phyloP scores from a whole-genome alignment of 2,888 invertebrate species.

The Empis livida region DNA sequence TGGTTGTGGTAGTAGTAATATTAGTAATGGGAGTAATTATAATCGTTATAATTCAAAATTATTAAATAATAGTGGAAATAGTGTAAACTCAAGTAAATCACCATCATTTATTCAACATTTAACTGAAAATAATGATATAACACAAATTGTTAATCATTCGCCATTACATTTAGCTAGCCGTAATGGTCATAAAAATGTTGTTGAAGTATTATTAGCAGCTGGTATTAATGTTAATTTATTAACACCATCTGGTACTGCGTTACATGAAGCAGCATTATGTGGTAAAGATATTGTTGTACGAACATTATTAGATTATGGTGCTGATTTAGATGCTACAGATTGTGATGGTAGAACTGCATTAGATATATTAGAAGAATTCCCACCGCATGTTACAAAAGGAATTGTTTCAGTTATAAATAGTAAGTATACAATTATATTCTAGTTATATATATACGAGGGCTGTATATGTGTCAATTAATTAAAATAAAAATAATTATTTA shows the following conservation, averaged over 20 bases:
- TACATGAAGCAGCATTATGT: slow-evolving; percentile 87
- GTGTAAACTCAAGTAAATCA: background rate
- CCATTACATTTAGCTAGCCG: slow-evolving; percentile 88
- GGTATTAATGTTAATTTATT: slow-evolving; percentile 80
- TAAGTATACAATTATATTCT: slow-evolving; percentile 39
- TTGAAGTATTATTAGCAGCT: slow-evolving; percentile 65
- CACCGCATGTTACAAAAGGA: slow-evolving; percentile 77
- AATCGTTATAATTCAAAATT: background rate
- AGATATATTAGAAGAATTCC: slow-evolving; percentile 74
- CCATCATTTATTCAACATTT: background rate
- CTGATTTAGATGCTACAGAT: slow-evolving; percentile 69
- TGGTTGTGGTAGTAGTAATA: background rate
- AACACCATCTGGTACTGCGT: slow-evolving; percentile 75
- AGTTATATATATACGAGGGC: background rate
- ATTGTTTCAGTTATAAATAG: slow-evolving; percentile 75
- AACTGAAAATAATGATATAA: background rate
- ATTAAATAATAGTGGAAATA: background rate
- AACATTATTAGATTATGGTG: slow-evolving; percentile 65
- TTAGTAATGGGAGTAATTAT: background rate
- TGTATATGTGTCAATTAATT: background rate
- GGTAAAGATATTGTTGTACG: slow-evolving; percentile 82
- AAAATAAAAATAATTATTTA: background rate
- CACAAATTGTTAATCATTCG: slow-evolving; percentile 43
- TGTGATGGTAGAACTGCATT: slow-evolving; percentile 70
- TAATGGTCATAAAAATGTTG: slow-evolving; percentile 81